phyloP scores from a whole-genome alignment of 2,888 invertebrate species.

The Nephrotoma flavescens region DNA sequence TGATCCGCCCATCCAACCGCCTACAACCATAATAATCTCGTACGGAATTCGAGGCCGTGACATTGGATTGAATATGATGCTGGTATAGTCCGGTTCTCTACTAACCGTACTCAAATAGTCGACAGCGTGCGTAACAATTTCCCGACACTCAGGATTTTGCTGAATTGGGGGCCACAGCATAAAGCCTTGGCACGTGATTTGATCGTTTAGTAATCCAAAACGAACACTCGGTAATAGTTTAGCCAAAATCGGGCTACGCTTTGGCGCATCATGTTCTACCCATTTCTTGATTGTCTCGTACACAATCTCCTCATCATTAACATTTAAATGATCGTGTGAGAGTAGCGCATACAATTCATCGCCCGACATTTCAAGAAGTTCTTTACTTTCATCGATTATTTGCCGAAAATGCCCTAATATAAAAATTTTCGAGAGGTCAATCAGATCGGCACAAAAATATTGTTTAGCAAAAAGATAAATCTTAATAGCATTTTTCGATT shows the following conservation, averaged over 20 bases:
- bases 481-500: constrained; percentile 53
- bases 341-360: constrained; percentile 49
- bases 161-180: constrained; percentile 38
- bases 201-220: constrained; percentile 46
- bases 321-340: constrained; percentile 55
- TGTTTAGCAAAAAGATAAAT: constrained; percentile 53
- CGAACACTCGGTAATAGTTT: constrained; percentile 47
- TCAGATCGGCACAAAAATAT: constrained; percentile 53
- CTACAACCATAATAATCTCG: constrained; percentile 67
- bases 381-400: constrained; percentile 43
- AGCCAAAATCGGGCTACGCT: constrained; percentile 39
- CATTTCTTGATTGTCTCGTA: constrained; percentile 59
- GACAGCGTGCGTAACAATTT: constrained; percentile 38
- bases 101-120: constrained; percentile 38
- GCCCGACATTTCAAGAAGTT: constrained; percentile 43
- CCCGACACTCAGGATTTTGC: constrained; percentile 39
- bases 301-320: constrained; percentile 54
- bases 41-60: constrained; percentile 59
- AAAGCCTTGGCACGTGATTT: constrained; percentile 41
- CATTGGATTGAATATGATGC: constrained; percentile 34
- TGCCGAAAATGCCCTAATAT: constrained; percentile 43
- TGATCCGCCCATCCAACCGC: constrained; percentile 75
- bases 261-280: constrained; percentile 44
- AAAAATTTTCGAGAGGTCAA: constrained; percentile 42
- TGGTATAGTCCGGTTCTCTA: constrained; percentile 23